phyloP scores from a whole-genome alignment of 2,888 invertebrate genomes.

The Meghimatium bilineatum region DNA sequence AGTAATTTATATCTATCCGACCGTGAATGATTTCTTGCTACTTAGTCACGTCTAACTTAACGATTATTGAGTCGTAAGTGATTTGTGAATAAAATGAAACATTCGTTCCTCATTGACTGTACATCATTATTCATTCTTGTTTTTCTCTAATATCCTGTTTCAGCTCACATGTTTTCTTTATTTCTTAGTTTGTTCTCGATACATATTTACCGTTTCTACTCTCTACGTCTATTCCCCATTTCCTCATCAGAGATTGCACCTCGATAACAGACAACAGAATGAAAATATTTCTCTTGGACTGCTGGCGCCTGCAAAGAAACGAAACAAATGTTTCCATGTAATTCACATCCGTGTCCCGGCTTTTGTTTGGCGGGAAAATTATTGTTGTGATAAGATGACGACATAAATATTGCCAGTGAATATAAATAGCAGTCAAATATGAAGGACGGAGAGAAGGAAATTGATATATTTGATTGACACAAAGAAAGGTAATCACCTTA shows the following conservation, averaged over 20 bases:
- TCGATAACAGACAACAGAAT: not conserved
- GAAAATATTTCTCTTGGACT: slow-evolving; percentile 22
- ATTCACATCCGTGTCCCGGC: not conserved
- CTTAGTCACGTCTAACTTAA: not conserved
- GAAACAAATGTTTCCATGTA: slow-evolving; percentile 18
- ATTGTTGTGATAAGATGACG: slow-evolving; percentile 1
- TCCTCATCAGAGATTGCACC: not conserved
- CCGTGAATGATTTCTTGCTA: not conserved
- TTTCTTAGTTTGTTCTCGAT: not conserved
- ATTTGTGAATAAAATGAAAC: not conserved
- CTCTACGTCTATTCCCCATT: slow-evolving; percentile 1
- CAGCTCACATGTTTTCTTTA: not conserved
- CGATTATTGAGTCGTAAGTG: not conserved
- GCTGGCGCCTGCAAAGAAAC: not conserved
- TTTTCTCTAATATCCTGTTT: not conserved
- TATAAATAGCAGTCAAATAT: not conserved
- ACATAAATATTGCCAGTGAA: not conserved
- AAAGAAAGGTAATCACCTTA: not conserved
- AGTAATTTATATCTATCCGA: not conserved
- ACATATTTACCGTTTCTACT: not conserved
- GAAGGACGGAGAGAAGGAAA: not conserved
- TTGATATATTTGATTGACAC: not conserved
- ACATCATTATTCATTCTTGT: not conserved
- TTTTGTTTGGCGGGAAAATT: slow-evolving; percentile 2
- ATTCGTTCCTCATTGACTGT: not conserved